Evolutionary conservation across 30 jellyfish, hydroid and myxozoan genomes (phyloP).

Genomic region (Hydractinia symbiolongicarpus): DNA sequence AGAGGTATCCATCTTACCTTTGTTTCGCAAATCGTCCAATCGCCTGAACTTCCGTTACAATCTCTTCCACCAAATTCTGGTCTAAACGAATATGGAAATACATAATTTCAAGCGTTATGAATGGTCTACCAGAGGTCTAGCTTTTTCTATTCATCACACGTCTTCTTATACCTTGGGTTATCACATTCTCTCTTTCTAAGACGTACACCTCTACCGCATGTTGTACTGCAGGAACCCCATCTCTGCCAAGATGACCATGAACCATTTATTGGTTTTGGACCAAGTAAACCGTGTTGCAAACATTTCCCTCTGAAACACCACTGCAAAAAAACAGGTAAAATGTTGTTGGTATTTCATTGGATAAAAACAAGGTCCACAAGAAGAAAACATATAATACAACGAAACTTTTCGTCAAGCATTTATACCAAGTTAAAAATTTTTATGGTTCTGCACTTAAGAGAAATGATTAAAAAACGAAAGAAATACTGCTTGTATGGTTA

Average conservation of each 20-base stretch:
- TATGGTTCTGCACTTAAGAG: too few species aligned
- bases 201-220: slow-evolving; percentile 8
- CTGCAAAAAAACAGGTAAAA: neutral
- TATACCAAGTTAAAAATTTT: too few species aligned
- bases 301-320: slow-evolving; percentile 25
- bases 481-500: too few species aligned
- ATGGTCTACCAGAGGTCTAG: neutral
- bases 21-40: neutral
- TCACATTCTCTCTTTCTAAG: neutral
- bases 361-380: too few species aligned
- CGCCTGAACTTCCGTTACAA: neutral
- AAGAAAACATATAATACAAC: too few species aligned
- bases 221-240: slow-evolving; percentile 4
- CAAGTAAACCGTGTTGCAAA: neutral
- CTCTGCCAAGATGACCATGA: neutral
- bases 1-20: neutral
- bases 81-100: neutral
- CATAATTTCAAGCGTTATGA: too few species aligned
- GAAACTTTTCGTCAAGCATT: too few species aligned
- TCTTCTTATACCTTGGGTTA: slow-evolving; percentile 16
- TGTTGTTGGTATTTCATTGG: too few species aligned
- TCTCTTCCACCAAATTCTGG: slow-evolving; percentile 6
- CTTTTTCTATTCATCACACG: neutral
- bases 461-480: too few species aligned
- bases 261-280: slow-evolving; percentile 16